phyloP scores from a whole-genome alignment of 2,113 vertebrate genomes.

The Accipiter cooperii region DNA sequence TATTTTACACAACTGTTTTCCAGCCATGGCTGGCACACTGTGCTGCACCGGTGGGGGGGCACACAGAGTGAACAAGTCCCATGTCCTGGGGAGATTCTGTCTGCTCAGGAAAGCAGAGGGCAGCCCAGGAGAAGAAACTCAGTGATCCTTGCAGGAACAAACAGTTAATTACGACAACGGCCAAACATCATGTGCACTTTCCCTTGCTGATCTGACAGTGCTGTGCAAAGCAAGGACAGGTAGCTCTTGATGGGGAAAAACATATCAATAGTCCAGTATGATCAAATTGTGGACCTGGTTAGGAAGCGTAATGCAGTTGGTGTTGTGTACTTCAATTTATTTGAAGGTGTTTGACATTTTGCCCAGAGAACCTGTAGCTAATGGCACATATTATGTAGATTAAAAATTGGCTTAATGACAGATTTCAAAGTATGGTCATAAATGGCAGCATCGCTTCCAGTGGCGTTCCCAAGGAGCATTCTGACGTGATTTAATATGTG shows the following conservation, averaged over 20 bases:
- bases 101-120: not conserved
- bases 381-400: not conserved
- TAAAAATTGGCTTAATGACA: constrained; percentile 37
- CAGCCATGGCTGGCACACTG: fast-evolving
- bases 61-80: fast-evolving
- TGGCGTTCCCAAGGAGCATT: not conserved
- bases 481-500: not conserved
- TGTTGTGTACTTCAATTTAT: not conserved
- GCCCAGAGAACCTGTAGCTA: not conserved
- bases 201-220: not conserved
- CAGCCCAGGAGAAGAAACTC: not conserved
- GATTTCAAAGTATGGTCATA: not conserved
- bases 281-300: not conserved
- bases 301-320: not conserved
- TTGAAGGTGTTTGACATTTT: constrained; percentile 7
- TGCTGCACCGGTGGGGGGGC: fast-evolving
- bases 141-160: not conserved
- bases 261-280: not conserved
- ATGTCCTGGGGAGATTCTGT: fast-evolving
- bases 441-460: not conserved
- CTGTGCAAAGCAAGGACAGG: not conserved
- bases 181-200: fast-evolving
- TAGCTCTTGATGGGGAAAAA: not conserved
- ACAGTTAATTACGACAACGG: not conserved
- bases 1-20: not conserved